These are phyloP conservation scores for Sitophilus oryzae DNA, from an alignment of 1,140 invertebrate species.

Conservation along the genomic window DNA sequence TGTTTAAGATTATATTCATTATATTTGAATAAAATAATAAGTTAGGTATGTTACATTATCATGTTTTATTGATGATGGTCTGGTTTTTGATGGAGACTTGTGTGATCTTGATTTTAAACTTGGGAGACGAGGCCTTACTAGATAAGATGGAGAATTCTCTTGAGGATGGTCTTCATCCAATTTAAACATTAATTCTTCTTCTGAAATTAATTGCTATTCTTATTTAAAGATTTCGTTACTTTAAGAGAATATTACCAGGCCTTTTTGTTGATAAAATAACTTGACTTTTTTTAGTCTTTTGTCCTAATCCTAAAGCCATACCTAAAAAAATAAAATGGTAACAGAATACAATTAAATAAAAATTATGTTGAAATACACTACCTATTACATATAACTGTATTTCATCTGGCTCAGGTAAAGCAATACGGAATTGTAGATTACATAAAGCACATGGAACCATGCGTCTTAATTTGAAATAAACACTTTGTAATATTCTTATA, in stretches of 20 bases:
- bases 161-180: constrained; percentile 61
- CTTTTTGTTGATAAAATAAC: constrained; percentile 1
- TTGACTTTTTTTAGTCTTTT: constrained; percentile 44
- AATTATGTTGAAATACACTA: constrained; percentile 36
- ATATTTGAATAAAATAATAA: constrained; percentile 13
- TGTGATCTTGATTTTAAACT: constrained; percentile 29
- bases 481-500: constrained; percentile 56
- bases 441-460: constrained; percentile 78
- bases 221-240: too few species aligned
- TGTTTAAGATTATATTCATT: constrained; percentile 7
- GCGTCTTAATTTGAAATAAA: constrained; percentile 79
- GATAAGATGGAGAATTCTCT: constrained; percentile 29
- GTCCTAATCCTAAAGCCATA: constrained; percentile 66
- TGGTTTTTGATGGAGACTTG: constrained; percentile 36
- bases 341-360: neutral
- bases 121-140: constrained; percentile 17
- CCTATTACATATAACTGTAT: constrained; percentile 75
- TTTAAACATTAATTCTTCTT: constrained; percentile 61
- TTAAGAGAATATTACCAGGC: too few species aligned
- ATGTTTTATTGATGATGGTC: constrained; percentile 30
- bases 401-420: constrained; percentile 82
- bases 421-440: constrained; percentile 71
- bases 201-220: too few species aligned
- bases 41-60: constrained; percentile 38
- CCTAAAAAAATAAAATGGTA: constrained; percentile 44